A percentile compares a stretch with the other conserved stretches of the same genome.
Evolutionary conservation across 1,140 invertebrate genomes (phyloP).

Genomic region (Coboldia fuscipes): DNA sequence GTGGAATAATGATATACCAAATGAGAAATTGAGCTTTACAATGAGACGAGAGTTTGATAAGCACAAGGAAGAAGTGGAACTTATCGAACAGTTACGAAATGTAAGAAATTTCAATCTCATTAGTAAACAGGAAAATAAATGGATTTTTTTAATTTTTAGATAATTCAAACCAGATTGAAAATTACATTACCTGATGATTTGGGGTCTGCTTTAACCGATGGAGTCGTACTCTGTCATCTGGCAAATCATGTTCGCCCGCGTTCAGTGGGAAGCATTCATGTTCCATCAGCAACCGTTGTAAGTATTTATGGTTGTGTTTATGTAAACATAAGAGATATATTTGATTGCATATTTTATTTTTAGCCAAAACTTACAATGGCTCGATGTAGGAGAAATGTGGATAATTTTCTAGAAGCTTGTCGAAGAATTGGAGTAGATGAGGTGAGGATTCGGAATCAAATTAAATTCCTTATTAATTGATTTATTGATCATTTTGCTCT

Average conservation of each 20-base stretch:
- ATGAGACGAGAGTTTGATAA: conserved; percentile 80
- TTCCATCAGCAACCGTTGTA: conserved; percentile 83
- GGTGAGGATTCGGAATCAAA: too few species aligned
- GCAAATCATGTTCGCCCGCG: conserved; percentile 78
- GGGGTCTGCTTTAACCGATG: conserved; percentile 67
- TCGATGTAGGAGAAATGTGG: conserved; percentile 79
- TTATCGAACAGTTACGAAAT: conserved; percentile 61
- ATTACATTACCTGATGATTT: conserved; percentile 73
- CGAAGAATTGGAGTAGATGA: conserved; percentile 81
- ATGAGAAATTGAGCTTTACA: conserved; percentile 69
- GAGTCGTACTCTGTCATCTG: conserved; percentile 82
- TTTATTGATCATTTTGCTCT: background rate
- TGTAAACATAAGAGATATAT: background rate
- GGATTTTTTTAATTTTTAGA: conserved; percentile 33
- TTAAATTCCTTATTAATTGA: conserved; percentile 3
- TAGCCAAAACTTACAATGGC: conserved; percentile 87
- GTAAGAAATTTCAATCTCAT: conserved; percentile 28
- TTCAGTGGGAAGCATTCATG: conserved; percentile 81
- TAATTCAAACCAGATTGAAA: conserved; percentile 74
- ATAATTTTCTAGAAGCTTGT: conserved; percentile 89
- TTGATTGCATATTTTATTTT: conserved; percentile 17
- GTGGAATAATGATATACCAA: conserved; percentile 46
- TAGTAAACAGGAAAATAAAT: background rate
- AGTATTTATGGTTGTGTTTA: conserved; percentile 16
- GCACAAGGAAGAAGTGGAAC: conserved; percentile 69